A percentile compares a stretch with the other conserved stretches of the same genome.
These are phyloP conservation scores for Seira musarum DNA, from an alignment of 2,888 invertebrate species.

Conservation along the genomic window DNA sequence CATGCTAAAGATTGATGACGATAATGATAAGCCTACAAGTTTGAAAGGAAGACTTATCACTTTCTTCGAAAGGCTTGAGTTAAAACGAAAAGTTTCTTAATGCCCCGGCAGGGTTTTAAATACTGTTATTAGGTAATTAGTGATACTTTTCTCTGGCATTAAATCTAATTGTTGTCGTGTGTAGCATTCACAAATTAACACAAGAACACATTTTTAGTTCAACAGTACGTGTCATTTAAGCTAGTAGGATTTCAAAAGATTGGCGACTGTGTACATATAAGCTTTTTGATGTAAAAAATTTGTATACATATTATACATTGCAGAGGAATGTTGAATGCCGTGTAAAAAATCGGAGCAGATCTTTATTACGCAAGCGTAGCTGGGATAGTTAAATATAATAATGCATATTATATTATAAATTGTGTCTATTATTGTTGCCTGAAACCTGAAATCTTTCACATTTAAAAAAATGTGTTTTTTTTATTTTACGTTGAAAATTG, in stretches of 20 bases:
- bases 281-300: not conserved
- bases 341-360: no score
- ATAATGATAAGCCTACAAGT: not conserved
- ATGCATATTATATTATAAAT: not conserved
- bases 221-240: slow-evolving; percentile 9
- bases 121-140: no score
- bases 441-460: slow-evolving; percentile 54
- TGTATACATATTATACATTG: slow-evolving; percentile 1
- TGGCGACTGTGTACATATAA: not conserved
- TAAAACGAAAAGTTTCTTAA: not conserved
- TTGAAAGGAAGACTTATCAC: not conserved
- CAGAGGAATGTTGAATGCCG: not conserved
- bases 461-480: not conserved
- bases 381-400: no score
- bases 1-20: not conserved
- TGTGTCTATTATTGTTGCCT: slow-evolving; percentile 23
- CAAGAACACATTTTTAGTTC: no score
- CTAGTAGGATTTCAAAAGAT: not conserved
- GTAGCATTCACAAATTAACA: slow-evolving; percentile 1
- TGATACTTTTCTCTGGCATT: no score
- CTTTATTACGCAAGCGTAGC: not conserved
- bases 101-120: no score
- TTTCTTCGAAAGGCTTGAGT: not conserved
- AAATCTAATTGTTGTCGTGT: no score
- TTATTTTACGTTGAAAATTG: not conserved